phyloP scores from a whole-genome alignment of 2,113 vertebrate species.

The Podilymbus podiceps region DNA sequence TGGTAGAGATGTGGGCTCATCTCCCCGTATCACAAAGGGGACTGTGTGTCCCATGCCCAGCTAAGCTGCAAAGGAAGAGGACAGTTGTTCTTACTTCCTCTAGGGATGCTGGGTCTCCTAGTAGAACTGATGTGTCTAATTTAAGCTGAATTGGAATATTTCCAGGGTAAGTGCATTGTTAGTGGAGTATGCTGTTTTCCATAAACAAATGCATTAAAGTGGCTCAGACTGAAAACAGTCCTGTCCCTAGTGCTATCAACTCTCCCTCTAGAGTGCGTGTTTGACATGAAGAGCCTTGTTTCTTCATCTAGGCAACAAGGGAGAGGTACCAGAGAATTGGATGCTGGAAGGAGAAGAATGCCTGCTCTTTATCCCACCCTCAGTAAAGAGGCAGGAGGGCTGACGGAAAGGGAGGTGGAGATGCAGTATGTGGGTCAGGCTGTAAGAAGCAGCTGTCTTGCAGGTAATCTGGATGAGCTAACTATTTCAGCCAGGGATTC shows the following conservation, averaged over 20 bases:
- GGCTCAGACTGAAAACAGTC: not conserved
- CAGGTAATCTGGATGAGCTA: not conserved
- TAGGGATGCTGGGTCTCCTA: not conserved
- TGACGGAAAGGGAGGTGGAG: not conserved
- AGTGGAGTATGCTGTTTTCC: not conserved
- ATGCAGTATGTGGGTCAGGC: not conserved
- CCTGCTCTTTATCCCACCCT: not conserved
- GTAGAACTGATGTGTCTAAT: not conserved
- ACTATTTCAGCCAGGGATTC: not conserved
- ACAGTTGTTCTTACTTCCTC: not conserved
- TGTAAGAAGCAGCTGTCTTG: not conserved
- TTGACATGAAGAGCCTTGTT: not conserved
- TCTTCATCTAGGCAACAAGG: rapidly evolving
- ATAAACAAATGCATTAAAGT: not conserved
- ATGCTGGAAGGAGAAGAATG: not conserved
- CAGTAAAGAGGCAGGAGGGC: not conserved
- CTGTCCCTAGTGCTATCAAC: not conserved
- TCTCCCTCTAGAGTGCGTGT: not conserved
- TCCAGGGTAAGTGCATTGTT: not conserved
- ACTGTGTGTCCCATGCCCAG: not conserved
- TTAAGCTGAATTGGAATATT: not conserved
- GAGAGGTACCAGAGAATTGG: not conserved
- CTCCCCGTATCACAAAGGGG: not conserved
- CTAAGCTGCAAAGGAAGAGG: not conserved
- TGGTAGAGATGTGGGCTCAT: not conserved